Conservation (phyloP, 2,113 vertebrate species). For the Desmodus rotundus region DNA sequence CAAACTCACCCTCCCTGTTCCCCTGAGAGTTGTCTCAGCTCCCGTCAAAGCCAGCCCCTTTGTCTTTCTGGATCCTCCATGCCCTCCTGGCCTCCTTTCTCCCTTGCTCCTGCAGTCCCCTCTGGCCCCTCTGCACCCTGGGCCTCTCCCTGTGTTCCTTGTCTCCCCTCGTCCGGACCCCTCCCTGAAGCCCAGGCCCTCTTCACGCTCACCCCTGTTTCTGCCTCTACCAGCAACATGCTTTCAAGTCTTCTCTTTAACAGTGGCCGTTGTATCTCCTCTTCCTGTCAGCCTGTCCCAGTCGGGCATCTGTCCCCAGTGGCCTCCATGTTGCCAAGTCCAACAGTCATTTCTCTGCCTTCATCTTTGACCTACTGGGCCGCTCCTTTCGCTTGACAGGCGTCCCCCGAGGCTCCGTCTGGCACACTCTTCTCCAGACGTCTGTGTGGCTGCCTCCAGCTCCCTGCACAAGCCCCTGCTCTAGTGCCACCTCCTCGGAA, state of each 20-base stretch:
- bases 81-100: not conserved
- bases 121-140: fast-evolving
- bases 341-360: fast-evolving
- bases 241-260: not conserved
- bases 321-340: not conserved
- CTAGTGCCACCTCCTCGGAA: not conserved
- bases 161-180: not conserved
- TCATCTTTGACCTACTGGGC: not conserved
- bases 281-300: not conserved
- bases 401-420: not conserved
- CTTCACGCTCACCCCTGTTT: not conserved
- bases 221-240: not conserved
- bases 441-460: not conserved
- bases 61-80: not conserved
- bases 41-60: not conserved
- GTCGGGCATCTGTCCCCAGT: not conserved
- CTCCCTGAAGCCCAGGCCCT: too few species aligned
- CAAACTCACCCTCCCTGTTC: fast-evolving
- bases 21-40: fast-evolving
- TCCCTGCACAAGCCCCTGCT: not conserved
- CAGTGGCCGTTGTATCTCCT: not conserved
- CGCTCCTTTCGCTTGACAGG: not conserved
- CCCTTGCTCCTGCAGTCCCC: not conserved
- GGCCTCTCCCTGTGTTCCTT: not conserved
- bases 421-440: too few species aligned